Evolutionary conservation across 2,888 invertebrate genomes (phyloP), one percentile per base, ranked within the genome.

Genomic region (Ormyrus pomaceus): DNA sequence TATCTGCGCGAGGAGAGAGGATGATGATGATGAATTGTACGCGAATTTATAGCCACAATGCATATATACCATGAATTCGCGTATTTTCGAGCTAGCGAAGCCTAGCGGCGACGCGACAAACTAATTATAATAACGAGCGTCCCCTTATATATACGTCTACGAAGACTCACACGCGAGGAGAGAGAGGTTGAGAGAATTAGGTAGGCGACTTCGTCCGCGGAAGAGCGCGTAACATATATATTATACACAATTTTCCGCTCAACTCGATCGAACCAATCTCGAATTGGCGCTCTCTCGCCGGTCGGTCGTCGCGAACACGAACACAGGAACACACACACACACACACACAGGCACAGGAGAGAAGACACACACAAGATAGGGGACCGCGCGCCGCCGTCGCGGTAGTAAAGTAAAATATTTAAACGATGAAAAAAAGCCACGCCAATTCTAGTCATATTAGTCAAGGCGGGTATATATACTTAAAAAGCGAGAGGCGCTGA

Each of bases 371-470:
- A 34, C 34, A 34, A 4, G 34, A 34, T 34, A 34, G 34, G 34
- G 34, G 34, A 34, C 34, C 34, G 34, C 34, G 34, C 34, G 34
- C 34, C 34, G 34, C 34, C 34, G 34, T 34, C 34, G 34, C 34
- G 34, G 34, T 34, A 34, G 34, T 34, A 34, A 34, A 34, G 34
- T 34, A 34, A 66, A 73, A 64, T 73, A 74, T 74, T 66, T 71
- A 76, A 76, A 76, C 59, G 70, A 76, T 71, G 55, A 77, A 71
- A 65, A 34, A 34, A 62, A 70, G 56, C 66, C 70, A 65, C 74
- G 73, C 66, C 77, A 79, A 79, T 79, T 79, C 82, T 82, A 82
- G 82, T 79, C 79, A 79, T 59, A 65, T 73, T 79, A 73, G 78
- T 79, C 68, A 68, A 56, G 73, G 58, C 65, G 68, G 68, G 58